Conservation (phyloP, 1,140 invertebrate genomes). For the Macrosteles quadrilineatus region DNA sequence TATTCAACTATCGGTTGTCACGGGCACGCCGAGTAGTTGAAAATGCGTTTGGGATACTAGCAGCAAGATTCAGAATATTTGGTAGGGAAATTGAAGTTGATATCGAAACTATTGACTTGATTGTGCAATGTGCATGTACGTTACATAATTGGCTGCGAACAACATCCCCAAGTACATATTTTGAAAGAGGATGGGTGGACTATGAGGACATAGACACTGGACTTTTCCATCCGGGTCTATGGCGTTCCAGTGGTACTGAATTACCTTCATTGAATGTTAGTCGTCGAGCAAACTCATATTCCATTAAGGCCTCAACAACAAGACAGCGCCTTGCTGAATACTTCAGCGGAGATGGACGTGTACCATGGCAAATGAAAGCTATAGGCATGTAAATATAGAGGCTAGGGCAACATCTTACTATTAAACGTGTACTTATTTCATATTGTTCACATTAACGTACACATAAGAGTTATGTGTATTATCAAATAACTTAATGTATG, state of each 20-base stretch:
- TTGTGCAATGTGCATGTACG: conserved; percentile 32
- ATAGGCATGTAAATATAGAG: conserved; percentile 23
- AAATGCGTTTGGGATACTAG: conserved; percentile 52
- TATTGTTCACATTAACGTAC: too few relatives aligned
- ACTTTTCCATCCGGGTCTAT: conserved; percentile 4
- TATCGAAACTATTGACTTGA: conserved; percentile 38
- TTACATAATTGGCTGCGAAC: conserved; percentile 38
- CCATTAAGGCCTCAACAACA: conserved; percentile 3
- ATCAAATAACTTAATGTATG: too few relatives aligned
- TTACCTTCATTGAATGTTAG: neutral
- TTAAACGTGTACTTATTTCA: too few relatives aligned
- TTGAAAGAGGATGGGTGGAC: conserved; percentile 21
- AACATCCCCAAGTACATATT: conserved; percentile 19
- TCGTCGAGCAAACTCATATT: conserved; percentile 15
- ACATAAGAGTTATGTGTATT: too few relatives aligned
- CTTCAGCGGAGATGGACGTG: conserved; percentile 23
- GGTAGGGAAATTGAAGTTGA: conserved; percentile 44
- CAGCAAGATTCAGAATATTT: conserved; percentile 51
- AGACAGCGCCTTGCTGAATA: neutral
- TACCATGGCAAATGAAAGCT: too few relatives aligned
- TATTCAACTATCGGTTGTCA: conserved; percentile 49
- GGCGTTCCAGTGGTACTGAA: conserved; percentile 1
- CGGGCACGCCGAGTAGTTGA: conserved; percentile 47
- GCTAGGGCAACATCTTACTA: too few relatives aligned
- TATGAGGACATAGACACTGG: conserved; percentile 6